Base-by-base conservation (phyloP, 1,140 invertebrate genomes). In the Cepaea nemoralis region DNA sequence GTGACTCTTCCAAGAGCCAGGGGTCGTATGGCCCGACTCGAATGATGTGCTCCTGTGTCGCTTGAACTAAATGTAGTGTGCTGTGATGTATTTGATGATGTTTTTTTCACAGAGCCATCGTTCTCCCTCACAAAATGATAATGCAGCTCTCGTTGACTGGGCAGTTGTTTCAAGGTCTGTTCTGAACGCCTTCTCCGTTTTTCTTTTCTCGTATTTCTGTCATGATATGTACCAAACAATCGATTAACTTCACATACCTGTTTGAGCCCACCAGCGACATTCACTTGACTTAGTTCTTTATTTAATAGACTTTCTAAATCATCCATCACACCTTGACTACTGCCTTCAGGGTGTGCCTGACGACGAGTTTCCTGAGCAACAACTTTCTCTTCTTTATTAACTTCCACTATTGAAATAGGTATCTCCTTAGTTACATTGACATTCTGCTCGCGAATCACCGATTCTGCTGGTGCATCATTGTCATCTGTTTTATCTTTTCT, bases 281-380 rank as follows among this genome's bases (percentile, higher is more conserved):
- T 63, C 5, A 27, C 2, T 31, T 63, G n/a, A 31, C 27, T 63
- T 63, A 63, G 59, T 31, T 63, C 59, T 31, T 31, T 63, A 31
- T 63, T 63, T 6, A 63, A 31, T 27, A 63, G 59, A 63, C 59
- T 63, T 31, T 63, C 59, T 63, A 63, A 63, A 63, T 63, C 59
- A 63, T 63, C 59, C 5, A 3, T 63, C 59, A 5, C 1, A 10
- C 10, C 27, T 31, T 2, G 1, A 63, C n/a, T 55, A 3, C 2
- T 55, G 1, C n/a, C 19, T 14, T 55, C 50, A 19, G 8, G 2
- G 19, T 22, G 16, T 55, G 22, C 22, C 22, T 55, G 8, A 1
- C 50, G 19, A 55, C 5, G 22, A 3, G 22, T 19, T 3, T 19
- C 50, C 1, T 19, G 5, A 55, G n/a, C 8, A 19, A 22, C 3